Base-by-base conservation (phyloP, 2,113 vertebrate species). In the Cettia cetti region DNA sequence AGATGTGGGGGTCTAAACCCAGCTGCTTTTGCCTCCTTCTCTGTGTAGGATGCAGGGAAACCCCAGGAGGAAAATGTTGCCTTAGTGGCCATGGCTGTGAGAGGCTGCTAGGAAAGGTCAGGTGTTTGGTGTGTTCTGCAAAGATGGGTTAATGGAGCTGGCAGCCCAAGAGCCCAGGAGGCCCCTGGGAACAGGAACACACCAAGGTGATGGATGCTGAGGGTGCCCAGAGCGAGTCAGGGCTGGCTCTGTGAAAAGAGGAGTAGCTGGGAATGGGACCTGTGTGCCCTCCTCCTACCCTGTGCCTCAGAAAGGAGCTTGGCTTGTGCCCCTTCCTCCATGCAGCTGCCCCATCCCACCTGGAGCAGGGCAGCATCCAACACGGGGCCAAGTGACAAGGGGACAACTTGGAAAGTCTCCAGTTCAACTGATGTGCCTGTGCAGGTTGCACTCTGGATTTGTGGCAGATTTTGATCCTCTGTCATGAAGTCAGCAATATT, bases 301-400 rank as follows among this genome's bases (percentile, higher is more conserved):
- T 10, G 39, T 52, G 77, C 42, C 42, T 24, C 19, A 9, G 21
- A 13, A 57, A 8, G 42, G 64, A 44, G 56, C 56, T 86, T 1
- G 6, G 15, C 50, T 66, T 1, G 2, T 15, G 24, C 12, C 74
- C 11, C 45, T 42, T 10, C 35, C 66, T 50, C 52, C 11, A 1
- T 13, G 5, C 33, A 77, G 56, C 35, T 78, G 53, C 24, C 9
- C 33, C 1, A 2, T 39, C 17, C 57, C 40, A 6, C 6, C n/a
- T 2, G 11, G 10, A 33, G 22, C 35, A 27, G 64, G 60, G 37
- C 33, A 61, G 40, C 28, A 44, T 28, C 60, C 22, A 42, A 68
- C 83, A 52, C 0, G 0, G 1, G 40, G 63, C 26, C 49, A 26
- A 2, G 26, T 1, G 12, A 5, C 20, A 6, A 56, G 10, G 15